Evolutionary conservation across 2,888 invertebrate species (phyloP), one percentile per base, ranked within the genome.

Genomic region (Acholoe squamosa): DNA sequence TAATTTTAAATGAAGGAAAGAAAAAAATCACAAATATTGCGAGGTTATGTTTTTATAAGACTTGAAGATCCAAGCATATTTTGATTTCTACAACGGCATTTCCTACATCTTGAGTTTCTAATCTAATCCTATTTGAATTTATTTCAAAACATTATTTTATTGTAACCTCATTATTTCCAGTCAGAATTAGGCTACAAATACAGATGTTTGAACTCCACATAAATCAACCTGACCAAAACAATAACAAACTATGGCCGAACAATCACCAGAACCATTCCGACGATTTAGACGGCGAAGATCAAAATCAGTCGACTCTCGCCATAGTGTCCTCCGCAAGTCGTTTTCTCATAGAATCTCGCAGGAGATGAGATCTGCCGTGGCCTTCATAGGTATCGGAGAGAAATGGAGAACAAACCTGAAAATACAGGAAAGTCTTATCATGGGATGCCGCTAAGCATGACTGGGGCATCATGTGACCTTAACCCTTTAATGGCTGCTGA

Each of bases 331-430:
- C 34, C 80, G 80, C 80, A 80, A 43, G 80, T 80, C 80, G 12
- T 80, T 80, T 80, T 80, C 80, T 80, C 80, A 43, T 25, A 16
- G 80, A n/a, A 80, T 80, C 33, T 80, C 80, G 80, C 43, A 43
- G 1, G 80, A 80, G 43, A 80, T 80, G 80, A 80, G 80, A 80
- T 34, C 43, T 19, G 80, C 80, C 14, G 80, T 43, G 80, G 80
- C 80, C 22, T 80, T 1, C 34, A 34, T 80, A 1, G 80, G 80
- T 10, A 34, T 80, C 80, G 80, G 80, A 14, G 80, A 80, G 34
- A 33, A n/a, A 34, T 34, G 80, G 34, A 80, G 33, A 34, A 5
- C 34, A 12, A 43, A n/a, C 43, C 10, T 22, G 80, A 33, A 25
- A 43, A 80, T n/a, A 34, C 34, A 80, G 80, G 80, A 80, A 80